Percentiles rank a stretch among this genome's conserved stretches.
phyloP scores from a whole-genome alignment of 2,113 vertebrate genomes.

The Lamprotornis superbus region DNA sequence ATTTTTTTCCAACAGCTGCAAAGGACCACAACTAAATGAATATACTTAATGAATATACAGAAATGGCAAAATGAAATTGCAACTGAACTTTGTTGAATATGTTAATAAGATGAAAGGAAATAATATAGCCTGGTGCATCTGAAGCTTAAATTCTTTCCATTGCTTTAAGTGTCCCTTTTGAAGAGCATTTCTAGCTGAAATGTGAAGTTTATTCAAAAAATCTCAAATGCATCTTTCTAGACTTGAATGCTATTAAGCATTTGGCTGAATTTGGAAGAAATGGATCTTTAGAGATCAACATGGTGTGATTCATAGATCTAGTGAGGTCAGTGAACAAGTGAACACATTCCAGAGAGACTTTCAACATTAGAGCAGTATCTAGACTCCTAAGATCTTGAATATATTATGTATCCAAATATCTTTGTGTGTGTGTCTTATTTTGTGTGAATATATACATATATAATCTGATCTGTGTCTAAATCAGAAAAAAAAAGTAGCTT shows the following conservation, averaged over 20 bases:
- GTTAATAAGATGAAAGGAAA: not conserved
- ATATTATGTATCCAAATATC: not conserved
- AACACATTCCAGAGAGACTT: not conserved
- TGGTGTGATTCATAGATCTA: not conserved
- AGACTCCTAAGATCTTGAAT: not conserved
- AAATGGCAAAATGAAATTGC: not conserved
- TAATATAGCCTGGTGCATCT: not conserved
- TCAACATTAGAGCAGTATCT: not conserved
- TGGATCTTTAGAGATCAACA: not conserved
- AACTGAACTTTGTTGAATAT: not conserved
- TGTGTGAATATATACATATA: too few relatives aligned
- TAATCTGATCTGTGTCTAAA: not conserved
- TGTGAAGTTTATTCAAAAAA: not conserved
- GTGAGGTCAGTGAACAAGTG: not conserved
- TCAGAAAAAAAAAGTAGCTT: not conserved
- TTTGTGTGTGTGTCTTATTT: not conserved
- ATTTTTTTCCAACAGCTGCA: not conserved
- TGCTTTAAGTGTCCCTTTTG: not conserved
- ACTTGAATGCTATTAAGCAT: not conserved
- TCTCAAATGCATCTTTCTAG: not conserved
- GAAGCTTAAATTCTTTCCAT: not conserved
- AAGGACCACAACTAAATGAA: not conserved
- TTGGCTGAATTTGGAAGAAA: not conserved
- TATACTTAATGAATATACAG: not conserved
- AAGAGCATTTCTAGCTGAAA: not conserved